A percentile compares a stretch with the other conserved stretches of the same genome.
Evolutionary conservation across 2,113 vertebrate genomes (phyloP).

Genomic region (Oplegnathus fasciatus): DNA sequence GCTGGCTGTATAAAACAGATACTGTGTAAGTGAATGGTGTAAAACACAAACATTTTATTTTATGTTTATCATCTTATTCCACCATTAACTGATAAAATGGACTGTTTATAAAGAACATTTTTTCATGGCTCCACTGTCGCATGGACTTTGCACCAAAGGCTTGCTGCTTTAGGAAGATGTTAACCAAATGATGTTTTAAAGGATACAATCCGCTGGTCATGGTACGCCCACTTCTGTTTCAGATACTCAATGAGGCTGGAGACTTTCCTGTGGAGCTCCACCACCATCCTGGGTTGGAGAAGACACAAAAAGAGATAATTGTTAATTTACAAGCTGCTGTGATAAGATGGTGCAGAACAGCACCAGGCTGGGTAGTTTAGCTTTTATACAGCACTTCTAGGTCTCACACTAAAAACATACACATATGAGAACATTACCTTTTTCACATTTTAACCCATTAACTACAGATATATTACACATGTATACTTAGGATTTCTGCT

Average conservation of each 20-base stretch:
- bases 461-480: background rate
- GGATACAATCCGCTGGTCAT: constrained; percentile 97
- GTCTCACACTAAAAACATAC: background rate
- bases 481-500: background rate
- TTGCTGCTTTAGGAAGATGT: background rate
- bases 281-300: constrained; percentile 91
- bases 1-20: background rate
- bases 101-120: background rate
- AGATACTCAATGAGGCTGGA: constrained; percentile 98
- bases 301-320: background rate
- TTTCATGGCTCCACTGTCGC: background rate
- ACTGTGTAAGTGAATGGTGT: background rate
- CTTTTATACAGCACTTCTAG: background rate
- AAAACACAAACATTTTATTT: background rate
- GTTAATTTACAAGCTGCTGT: background rate
- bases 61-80: background rate
- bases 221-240: constrained; percentile 97
- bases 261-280: constrained; percentile 97
- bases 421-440: too few species aligned
- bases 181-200: constrained; percentile 57
- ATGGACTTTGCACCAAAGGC: background rate
- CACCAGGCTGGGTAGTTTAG: background rate
- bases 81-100: background rate
- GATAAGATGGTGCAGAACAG: background rate
- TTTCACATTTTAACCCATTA: background rate